Evolutionary conservation across 2,888 invertebrate genomes (phyloP).

Genomic region (Chydorus sphaericus): DNA sequence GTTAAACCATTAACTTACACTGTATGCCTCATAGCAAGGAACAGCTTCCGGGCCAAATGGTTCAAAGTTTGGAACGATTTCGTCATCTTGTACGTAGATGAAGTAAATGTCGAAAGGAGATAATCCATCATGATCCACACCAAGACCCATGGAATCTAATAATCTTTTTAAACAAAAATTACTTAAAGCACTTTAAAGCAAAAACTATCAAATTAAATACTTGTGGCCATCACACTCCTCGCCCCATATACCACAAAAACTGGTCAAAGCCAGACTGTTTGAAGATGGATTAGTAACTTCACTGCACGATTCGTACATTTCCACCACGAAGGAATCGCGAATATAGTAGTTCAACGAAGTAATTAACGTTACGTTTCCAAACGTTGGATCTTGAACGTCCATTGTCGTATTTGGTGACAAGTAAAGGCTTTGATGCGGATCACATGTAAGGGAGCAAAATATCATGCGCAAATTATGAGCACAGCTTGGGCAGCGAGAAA

Average conservation of each 20-base stretch:
- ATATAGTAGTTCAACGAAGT: slow-evolving; percentile 50
- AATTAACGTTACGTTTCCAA: slow-evolving; percentile 33
- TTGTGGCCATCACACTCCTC: slow-evolving; percentile 47
- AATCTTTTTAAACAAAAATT: slow-evolving; percentile 38
- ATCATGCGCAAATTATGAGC: slow-evolving; percentile 64
- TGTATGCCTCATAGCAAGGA: slow-evolving; percentile 47
- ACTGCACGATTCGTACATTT: slow-evolving; percentile 67
- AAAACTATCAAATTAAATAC: background rate
- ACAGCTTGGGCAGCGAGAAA: slow-evolving; percentile 76
- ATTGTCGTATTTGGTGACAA: slow-evolving; percentile 29
- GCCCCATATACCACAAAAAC: slow-evolving; percentile 68
- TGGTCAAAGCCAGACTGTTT: slow-evolving; percentile 56
- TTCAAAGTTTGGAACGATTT: slow-evolving; percentile 31
- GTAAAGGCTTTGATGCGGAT: slow-evolving; percentile 56
- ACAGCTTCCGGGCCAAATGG: slow-evolving; percentile 44
- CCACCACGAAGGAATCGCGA: slow-evolving; percentile 48
- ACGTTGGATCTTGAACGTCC: slow-evolving; percentile 32
- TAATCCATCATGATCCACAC: slow-evolving; percentile 27
- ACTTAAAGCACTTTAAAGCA: slow-evolving; percentile 27
- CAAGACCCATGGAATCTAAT: slow-evolving; percentile 54
- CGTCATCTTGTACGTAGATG: slow-evolving; percentile 42
- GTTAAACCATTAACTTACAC: background rate
- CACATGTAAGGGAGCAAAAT: slow-evolving; percentile 73
- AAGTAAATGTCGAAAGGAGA: slow-evolving; percentile 34
- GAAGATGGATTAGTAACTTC: slow-evolving; percentile 66